phyloP scores from a whole-genome alignment of 1,140 invertebrate species.

The Reticulitermes speratus region DNA sequence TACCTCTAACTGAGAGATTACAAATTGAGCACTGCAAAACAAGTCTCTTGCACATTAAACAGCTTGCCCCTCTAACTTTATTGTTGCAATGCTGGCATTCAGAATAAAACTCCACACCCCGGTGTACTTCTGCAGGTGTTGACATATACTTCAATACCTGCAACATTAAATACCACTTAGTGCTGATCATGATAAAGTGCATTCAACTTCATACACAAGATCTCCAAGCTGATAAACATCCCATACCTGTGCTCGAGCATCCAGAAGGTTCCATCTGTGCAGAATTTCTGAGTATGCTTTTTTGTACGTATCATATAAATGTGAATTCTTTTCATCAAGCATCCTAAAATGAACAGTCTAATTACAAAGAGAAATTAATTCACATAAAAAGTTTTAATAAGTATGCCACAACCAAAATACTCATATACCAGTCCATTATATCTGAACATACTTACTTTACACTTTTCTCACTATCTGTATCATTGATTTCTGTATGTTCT shows the following conservation, averaged over 20 bases:
- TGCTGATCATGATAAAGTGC: background rate
- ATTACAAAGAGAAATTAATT: background rate
- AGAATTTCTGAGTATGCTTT: conserved; percentile 85
- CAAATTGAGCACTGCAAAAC: conserved; percentile 80
- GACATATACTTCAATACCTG: conserved; percentile 78
- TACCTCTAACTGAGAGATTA: conserved; percentile 79
- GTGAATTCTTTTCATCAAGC: conserved; percentile 55
- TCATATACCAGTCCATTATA: background rate
- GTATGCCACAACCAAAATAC: background rate
- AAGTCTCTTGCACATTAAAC: conserved; percentile 67
- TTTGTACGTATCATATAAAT: conserved; percentile 83
- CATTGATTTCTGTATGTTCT: conserved; percentile 32
- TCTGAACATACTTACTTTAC: conserved; percentile 34
- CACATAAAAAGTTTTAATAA: background rate
- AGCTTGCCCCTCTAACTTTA: conserved; percentile 52
- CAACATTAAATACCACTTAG: conserved; percentile 26
- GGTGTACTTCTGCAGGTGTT: conserved; percentile 56
- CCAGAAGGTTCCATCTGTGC: conserved; percentile 78
- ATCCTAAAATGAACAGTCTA: conserved; percentile 45
- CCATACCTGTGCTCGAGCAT: conserved; percentile 70
- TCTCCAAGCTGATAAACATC: conserved; percentile 29
- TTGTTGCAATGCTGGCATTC: conserved; percentile 71
- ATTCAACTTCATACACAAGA: too few relatives aligned
- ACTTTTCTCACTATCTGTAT: conserved; percentile 38
- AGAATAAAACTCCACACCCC: conserved; percentile 73